phyloP scores from a whole-genome alignment of 2,888 invertebrate genomes.

The Nemotelus pantherinus region DNA sequence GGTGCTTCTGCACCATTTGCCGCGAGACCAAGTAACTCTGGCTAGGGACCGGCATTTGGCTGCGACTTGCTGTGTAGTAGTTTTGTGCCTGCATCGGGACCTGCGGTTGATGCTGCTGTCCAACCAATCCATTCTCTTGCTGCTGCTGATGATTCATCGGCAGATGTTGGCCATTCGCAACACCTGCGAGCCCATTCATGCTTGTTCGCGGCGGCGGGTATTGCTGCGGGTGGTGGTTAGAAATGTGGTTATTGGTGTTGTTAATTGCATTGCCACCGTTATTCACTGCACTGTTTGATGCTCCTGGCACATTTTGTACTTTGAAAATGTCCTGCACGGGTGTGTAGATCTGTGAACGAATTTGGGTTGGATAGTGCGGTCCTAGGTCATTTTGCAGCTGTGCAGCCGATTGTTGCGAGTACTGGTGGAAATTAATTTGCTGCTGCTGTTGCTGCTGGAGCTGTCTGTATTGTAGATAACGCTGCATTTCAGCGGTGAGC shows the following conservation, averaged over 20 bases:
- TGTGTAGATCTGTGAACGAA: slow-evolving; percentile 58
- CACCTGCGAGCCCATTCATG: slow-evolving; percentile 62
- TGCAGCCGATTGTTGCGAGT: slow-evolving; percentile 54
- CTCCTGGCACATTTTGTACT: slow-evolving; percentile 57
- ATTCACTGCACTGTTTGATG: slow-evolving; percentile 46
- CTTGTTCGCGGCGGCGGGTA: slow-evolving; percentile 57
- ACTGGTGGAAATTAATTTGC: slow-evolving; percentile 48
- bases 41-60: slow-evolving; percentile 51
- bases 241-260: slow-evolving; percentile 62
- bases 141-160: slow-evolving; percentile 55
- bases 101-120: slow-evolving; percentile 55
- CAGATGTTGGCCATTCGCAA: slow-evolving; percentile 60
- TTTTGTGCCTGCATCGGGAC: slow-evolving; percentile 47
- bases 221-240: slow-evolving; percentile 59
- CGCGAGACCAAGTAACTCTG: slow-evolving; percentile 58
- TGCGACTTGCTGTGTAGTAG: slow-evolving; percentile 45
- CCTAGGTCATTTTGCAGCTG: slow-evolving; percentile 56
- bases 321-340: slow-evolving; percentile 60
- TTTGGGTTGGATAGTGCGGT: slow-evolving; percentile 51
- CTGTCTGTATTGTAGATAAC: slow-evolving; percentile 60
- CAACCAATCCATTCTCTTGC: slow-evolving; percentile 52
- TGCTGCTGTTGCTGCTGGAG: slow-evolving; percentile 53
- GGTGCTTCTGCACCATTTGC: slow-evolving; percentile 55
- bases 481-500: slow-evolving; percentile 57
- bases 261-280: slow-evolving; percentile 56